Conservation (phyloP, 1,140 invertebrate genomes). For the Limonius californicus region DNA sequence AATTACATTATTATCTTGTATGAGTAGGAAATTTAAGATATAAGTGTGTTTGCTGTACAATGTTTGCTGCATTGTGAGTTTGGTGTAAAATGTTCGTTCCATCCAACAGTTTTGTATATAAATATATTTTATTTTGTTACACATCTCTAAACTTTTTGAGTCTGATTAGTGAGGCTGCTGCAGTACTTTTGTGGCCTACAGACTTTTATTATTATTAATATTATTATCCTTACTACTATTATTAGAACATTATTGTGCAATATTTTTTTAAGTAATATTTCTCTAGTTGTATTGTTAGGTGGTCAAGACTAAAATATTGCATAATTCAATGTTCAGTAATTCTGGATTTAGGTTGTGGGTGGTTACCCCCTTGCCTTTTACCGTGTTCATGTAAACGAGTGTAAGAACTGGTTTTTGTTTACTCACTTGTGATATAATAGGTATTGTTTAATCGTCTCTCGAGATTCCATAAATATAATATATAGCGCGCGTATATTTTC, state of each 20-base stretch:
- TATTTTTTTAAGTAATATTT: background rate
- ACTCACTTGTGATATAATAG: constrained; percentile 9
- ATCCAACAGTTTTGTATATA: constrained; percentile 6
- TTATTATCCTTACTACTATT: background rate
- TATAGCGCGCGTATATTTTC: background rate
- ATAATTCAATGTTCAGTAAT: constrained; percentile 1
- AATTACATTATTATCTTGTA: constrained; percentile 18
- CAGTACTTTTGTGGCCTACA: constrained; percentile 16
- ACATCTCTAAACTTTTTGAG: constrained; percentile 19
- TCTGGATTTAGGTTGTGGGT: constrained; percentile 1
- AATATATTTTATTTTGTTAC: constrained; percentile 7
- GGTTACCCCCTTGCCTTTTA: constrained; percentile 9
- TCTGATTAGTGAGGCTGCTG: constrained; percentile 32
- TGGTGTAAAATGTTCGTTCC: constrained; percentile 2
- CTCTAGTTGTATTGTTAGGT: background rate
- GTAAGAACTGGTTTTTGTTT: constrained; percentile 5
- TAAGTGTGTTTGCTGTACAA: constrained; percentile 1
- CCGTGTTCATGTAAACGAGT: constrained; percentile 1
- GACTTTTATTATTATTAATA: constrained; percentile 1
- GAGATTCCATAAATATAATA: background rate
- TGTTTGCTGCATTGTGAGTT: background rate
- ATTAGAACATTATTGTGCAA: background rate
- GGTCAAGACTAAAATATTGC: background rate
- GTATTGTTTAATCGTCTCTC: background rate
- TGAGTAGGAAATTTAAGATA: background rate